Percentiles rank a stretch among this genome's conserved stretches.
Evolutionary conservation across 92 coral and sea anemone genomes (phyloP).

Genomic region (Ricordea florida): DNA sequence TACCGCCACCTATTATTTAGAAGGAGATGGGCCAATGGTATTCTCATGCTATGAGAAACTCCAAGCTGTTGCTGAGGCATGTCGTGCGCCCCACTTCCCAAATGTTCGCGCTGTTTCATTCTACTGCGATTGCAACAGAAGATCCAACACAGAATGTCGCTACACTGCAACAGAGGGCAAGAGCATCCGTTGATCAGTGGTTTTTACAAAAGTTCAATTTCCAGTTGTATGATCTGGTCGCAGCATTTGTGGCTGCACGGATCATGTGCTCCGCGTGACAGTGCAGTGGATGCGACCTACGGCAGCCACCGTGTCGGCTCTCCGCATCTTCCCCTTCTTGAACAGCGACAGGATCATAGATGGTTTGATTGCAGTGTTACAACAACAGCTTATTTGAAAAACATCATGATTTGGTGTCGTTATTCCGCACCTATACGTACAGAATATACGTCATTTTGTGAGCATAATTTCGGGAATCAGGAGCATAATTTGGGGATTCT

Average conservation of each 20-base stretch:
- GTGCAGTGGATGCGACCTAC: constrained; percentile 44
- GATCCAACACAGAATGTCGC: constrained; percentile 38
- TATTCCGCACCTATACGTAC: too few species aligned
- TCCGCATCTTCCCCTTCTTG: constrained; percentile 35
- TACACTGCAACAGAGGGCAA: constrained; percentile 38
- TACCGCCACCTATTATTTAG: constrained; percentile 20
- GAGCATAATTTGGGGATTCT: too few species aligned
- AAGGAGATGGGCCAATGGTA: constrained; percentile 32
- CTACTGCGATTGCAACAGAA: constrained; percentile 44
- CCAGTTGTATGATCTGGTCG: constrained; percentile 37
- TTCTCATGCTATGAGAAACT: constrained; percentile 59
- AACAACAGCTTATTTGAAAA: too few species aligned
- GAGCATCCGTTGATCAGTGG: constrained; percentile 26
- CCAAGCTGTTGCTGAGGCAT: constrained; percentile 41
- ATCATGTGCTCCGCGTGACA: constrained; percentile 47
- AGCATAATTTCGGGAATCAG: too few species aligned
- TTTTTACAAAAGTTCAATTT: constrained; percentile 26
- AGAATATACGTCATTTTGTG: too few species aligned
- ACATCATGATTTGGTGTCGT: too few species aligned
- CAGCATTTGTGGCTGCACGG: constrained; percentile 53
- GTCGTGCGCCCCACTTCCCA: constrained; percentile 52
- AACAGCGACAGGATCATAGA: constrained; percentile 34
- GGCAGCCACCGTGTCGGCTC: constrained; percentile 40
- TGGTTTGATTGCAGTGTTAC: constrained; percentile 26
- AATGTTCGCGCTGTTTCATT: constrained; percentile 54